Conservation (phyloP, 2,113 vertebrate species). For the Motacilla alba region DNA sequence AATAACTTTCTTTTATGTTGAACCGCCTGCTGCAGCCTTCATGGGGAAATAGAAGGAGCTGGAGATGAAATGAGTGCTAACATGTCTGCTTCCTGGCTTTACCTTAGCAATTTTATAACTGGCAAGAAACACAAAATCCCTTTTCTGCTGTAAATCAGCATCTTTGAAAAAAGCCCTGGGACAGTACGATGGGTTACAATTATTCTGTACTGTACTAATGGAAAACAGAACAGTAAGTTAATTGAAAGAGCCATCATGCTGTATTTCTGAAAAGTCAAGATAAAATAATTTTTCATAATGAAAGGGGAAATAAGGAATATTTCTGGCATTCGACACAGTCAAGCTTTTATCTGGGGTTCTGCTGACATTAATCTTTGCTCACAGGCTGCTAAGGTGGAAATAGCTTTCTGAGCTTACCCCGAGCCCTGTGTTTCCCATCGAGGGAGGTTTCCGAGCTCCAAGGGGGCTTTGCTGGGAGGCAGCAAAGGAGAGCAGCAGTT, state of each 20-base stretch:
- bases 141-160: slow-evolving; percentile 51
- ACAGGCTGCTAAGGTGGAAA: neutral
- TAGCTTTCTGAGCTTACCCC: neutral
- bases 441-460: fast-evolving
- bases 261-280: slow-evolving; percentile 54
- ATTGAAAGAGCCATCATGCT: slow-evolving; percentile 53
- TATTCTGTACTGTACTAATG: slow-evolving; percentile 45
- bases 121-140: slow-evolving; percentile 4
- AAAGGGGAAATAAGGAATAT: slow-evolving; percentile 15
- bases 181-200: neutral
- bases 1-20: slow-evolving; percentile 54
- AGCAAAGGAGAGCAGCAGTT: neutral
- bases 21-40: slow-evolving; percentile 23
- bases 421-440: neutral
- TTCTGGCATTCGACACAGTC: neutral
- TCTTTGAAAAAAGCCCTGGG: slow-evolving; percentile 27
- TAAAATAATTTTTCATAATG: slow-evolving; percentile 65
- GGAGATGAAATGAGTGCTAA: slow-evolving; percentile 40
- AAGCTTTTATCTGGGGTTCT: slow-evolving; percentile 26
- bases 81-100: neutral
- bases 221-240: slow-evolving; percentile 58
- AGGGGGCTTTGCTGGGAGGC: neutral
- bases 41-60: slow-evolving; percentile 3
- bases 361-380: neutral
- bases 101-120: slow-evolving; percentile 38